Conservation (phyloP, 2,113 vertebrate species). For the Nestor notabilis region DNA sequence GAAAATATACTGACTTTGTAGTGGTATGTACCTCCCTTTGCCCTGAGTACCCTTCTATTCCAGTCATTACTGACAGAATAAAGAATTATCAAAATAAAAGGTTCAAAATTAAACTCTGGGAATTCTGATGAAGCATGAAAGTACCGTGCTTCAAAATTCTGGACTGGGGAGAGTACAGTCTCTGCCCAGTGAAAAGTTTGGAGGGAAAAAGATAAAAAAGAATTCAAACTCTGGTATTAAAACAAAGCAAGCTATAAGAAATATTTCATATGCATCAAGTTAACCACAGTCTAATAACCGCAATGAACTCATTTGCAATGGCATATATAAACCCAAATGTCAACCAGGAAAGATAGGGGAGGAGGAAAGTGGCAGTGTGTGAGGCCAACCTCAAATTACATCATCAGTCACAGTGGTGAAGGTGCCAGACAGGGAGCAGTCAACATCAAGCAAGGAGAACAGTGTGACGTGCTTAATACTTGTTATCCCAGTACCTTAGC, state of each 20-base stretch:
- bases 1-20: neutral
- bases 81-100: conserved; percentile 12
- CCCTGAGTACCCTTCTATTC: neutral
- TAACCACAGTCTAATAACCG: neutral
- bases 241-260: neutral
- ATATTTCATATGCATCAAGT: neutral
- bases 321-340: neutral
- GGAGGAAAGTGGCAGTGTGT: neutral
- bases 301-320: neutral
- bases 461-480: fast-evolving
- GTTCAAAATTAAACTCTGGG: neutral
- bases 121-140: neutral
- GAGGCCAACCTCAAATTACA: neutral
- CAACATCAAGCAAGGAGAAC: neutral
- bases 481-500: neutral
- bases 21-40: neutral
- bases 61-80: conserved; percentile 7
- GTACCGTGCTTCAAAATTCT: neutral
- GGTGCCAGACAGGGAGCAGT: neutral
- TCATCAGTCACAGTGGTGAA: neutral
- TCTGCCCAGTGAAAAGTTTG: neutral
- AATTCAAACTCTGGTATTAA: neutral
- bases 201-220: neutral
- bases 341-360: neutral
- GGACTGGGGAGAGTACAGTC: neutral